A percentile compares a stretch with the other conserved stretches of the same genome.
Evolutionary conservation across 2,113 vertebrate species (phyloP).

Genomic region (Cranoglanis bouderius): DNA sequence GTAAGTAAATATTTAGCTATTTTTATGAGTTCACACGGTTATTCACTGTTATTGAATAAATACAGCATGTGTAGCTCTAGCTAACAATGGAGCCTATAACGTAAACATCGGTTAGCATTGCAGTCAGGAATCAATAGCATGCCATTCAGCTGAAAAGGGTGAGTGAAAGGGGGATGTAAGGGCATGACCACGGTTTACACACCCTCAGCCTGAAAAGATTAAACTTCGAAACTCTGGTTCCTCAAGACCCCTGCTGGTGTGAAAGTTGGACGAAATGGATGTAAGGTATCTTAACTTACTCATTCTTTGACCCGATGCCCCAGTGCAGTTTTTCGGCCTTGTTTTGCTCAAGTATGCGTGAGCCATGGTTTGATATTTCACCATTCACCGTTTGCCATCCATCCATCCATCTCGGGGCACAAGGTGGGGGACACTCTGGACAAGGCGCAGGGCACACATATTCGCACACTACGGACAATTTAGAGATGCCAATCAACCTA

Average conservation of each 20-base stretch:
- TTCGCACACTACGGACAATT: too few relatives aligned
- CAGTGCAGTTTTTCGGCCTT: neutral
- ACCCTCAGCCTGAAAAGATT: neutral
- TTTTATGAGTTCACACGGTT: slow-evolving; percentile 1
- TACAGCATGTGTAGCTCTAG: slow-evolving; percentile 2
- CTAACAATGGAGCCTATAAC: slow-evolving; percentile 18
- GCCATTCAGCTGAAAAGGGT: slow-evolving; percentile 1
- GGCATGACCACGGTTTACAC: neutral
- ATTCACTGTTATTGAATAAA: slow-evolving; percentile 25
- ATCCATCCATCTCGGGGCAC: too few relatives aligned
- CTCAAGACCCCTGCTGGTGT: slow-evolving; percentile 23
- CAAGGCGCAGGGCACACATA: too few relatives aligned
- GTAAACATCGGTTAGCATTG: slow-evolving; percentile 9
- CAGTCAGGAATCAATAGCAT: slow-evolving; percentile 32
- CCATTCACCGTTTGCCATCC: too few relatives aligned
- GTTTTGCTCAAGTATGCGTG: neutral
- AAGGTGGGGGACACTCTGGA: too few relatives aligned
- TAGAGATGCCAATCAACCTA: too few relatives aligned
- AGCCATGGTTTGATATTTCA: neutral
- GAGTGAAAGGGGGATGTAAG: slow-evolving; percentile 5
- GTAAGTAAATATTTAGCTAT: neutral
- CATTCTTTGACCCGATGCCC: neutral
- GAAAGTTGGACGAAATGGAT: neutral
- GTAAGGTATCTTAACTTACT: neutral
- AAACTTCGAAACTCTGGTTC: neutral